Evolutionary conservation across 2,113 vertebrate species (phyloP).

Genomic region (Willisornis vidua): DNA sequence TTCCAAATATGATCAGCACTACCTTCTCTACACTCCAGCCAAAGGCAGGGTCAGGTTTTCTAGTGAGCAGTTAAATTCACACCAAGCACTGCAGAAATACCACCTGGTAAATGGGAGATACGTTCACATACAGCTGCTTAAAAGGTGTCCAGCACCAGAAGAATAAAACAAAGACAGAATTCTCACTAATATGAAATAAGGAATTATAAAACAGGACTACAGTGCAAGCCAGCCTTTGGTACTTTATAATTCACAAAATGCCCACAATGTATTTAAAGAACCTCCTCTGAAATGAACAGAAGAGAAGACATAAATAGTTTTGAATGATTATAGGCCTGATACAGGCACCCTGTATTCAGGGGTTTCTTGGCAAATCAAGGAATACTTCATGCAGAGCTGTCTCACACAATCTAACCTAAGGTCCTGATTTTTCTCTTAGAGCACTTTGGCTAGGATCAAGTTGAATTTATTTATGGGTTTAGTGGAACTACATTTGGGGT

Average conservation of each 20-base stretch:
- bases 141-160: not conserved
- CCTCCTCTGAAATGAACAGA: not conserved
- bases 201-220: not conserved
- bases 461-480: not conserved
- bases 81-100: not conserved
- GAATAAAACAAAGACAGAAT: not conserved
- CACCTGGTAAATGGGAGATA: not conserved
- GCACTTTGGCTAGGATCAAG: not conserved
- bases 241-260: not conserved
- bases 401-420: not conserved
- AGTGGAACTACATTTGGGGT: not conserved
- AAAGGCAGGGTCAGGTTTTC: not conserved
- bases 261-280: not conserved
- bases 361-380: not conserved
- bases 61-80: not conserved
- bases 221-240: not conserved
- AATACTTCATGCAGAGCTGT: not conserved
- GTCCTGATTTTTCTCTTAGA: not conserved
- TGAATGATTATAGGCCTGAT: not conserved
- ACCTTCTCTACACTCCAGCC: not conserved
- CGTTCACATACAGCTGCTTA: not conserved
- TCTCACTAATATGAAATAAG: not conserved
- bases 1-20: not conserved
- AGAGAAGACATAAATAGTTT: not conserved
- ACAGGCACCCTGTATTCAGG: not conserved